phyloP scores from a whole-genome alignment of 2,888 invertebrate genomes.

The Notodonta ziczac region DNA sequence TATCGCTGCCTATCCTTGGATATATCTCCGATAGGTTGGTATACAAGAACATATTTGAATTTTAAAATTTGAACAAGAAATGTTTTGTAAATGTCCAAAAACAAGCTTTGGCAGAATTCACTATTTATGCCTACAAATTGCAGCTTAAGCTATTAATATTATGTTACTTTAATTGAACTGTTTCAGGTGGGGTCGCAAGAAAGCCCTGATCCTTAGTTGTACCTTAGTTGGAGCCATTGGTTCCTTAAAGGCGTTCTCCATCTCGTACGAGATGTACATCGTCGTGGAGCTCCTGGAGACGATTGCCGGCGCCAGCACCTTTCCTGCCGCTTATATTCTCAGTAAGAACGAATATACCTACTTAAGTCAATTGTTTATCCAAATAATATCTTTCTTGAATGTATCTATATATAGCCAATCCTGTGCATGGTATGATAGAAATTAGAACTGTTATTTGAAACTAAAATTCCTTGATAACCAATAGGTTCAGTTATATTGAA shows the following conservation, averaged over 20 bases:
- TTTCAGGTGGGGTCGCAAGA: slow-evolving; percentile 74
- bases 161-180: not conserved
- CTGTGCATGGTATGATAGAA: too few relatives aligned
- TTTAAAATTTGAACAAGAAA: too few relatives aligned
- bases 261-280: slow-evolving; percentile 85
- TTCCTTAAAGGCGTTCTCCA: slow-evolving; percentile 83
- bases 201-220: slow-evolving; percentile 69
- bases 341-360: slow-evolving; percentile 49
- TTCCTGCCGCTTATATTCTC: slow-evolving; percentile 83
- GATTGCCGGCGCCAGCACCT: slow-evolving; percentile 83
- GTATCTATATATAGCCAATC: too few relatives aligned
- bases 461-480: too few relatives aligned
- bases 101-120: too few relatives aligned
- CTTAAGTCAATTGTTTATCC: too few relatives aligned
- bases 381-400: too few relatives aligned
- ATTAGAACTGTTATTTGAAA: too few relatives aligned
- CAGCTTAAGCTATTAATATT: too few relatives aligned
- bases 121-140: too few relatives aligned
- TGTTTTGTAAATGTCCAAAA: too few relatives aligned
- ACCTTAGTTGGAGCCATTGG: slow-evolving; percentile 76
- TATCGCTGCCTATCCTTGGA: slow-evolving; percentile 89
- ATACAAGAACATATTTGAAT: not conserved
- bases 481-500: too few relatives aligned
- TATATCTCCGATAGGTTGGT: slow-evolving; percentile 87
- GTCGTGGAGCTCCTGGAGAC: slow-evolving; percentile 85